Evolutionary conservation across 2,797 vertebrate genomes (phyloP).

Genomic region (Cheirogaleus major): DNA sequence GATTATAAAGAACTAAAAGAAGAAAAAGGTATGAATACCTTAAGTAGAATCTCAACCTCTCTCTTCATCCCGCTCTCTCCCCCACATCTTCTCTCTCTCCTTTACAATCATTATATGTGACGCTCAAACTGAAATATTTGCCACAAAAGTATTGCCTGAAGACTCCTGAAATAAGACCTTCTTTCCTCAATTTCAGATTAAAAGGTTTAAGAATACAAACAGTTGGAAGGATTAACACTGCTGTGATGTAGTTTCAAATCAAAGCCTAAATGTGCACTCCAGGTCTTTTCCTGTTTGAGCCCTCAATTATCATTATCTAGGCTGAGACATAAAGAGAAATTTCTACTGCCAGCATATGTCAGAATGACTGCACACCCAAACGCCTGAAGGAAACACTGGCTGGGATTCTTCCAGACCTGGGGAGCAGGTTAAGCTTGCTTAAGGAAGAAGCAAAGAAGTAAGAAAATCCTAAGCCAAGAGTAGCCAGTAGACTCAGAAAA

Average conservation of each 20-base stretch:
- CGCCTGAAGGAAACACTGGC: background rate
- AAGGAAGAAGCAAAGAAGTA: background rate
- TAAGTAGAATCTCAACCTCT: background rate
- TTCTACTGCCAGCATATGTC: background rate
- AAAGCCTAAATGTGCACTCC: background rate
- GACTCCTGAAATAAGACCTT: background rate
- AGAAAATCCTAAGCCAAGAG: background rate
- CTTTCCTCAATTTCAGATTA: slow-evolving; percentile 10
- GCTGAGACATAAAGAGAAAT: background rate
- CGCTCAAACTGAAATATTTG: background rate
- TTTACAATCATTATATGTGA: background rate
- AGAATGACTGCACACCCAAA: background rate
- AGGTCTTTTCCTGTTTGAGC: background rate
- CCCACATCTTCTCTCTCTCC: background rate
- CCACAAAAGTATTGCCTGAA: background rate
- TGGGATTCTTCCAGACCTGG: background rate
- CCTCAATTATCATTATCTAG: background rate
- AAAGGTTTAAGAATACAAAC: background rate
- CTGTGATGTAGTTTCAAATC: background rate
- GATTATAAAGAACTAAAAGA: background rate
- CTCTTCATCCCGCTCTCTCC: background rate
- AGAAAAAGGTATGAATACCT: background rate
- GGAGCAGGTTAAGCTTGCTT: background rate
- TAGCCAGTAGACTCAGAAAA: background rate
- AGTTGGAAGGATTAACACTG: background rate